Percentiles rank a stretch among this genome's conserved stretches.
phyloP scores from a whole-genome alignment of 2,797 vertebrate genomes.

The Ibycter americanus region DNA sequence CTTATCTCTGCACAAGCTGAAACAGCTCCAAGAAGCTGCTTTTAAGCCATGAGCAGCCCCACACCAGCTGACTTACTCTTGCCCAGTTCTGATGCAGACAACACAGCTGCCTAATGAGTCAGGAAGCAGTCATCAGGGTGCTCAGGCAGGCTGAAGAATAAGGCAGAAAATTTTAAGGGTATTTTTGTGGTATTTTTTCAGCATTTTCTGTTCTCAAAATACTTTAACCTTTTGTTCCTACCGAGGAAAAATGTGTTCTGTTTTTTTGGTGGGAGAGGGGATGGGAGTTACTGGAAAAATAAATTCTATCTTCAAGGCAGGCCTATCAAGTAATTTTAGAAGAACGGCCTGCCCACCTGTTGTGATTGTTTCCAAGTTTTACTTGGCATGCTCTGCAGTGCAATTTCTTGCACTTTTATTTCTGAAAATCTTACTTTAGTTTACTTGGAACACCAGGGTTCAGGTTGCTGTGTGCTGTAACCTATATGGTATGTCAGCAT shows the following conservation, averaged over 20 bases:
- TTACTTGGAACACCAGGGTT: not conserved
- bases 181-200: not conserved
- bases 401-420: not conserved
- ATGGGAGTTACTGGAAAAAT: slow-evolving; percentile 57
- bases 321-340: slow-evolving; percentile 15
- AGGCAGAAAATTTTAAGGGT: not conserved
- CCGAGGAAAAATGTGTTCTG: slow-evolving; percentile 16
- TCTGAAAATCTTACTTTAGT: not conserved
- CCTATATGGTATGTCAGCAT: not conserved
- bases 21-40: not conserved
- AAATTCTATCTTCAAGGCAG: slow-evolving; percentile 44
- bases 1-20: not conserved
- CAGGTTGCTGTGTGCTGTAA: not conserved
- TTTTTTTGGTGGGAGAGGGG: not conserved
- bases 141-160: not conserved
- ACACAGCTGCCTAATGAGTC: not conserved
- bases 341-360: slow-evolving; percentile 16
- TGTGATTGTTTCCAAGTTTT: not conserved
- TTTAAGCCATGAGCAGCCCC: not conserved
- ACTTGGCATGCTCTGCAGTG: not conserved
- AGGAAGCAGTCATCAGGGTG: not conserved
- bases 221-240: slow-evolving; percentile 53
- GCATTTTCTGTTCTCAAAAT: not conserved
- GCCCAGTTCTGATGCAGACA: not conserved
- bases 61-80: not conserved